Percentiles rank a stretch among this genome's conserved stretches.
phyloP scores from a whole-genome alignment of 2,113 vertebrate genomes.

The Edolisoma coerulescens region DNA sequence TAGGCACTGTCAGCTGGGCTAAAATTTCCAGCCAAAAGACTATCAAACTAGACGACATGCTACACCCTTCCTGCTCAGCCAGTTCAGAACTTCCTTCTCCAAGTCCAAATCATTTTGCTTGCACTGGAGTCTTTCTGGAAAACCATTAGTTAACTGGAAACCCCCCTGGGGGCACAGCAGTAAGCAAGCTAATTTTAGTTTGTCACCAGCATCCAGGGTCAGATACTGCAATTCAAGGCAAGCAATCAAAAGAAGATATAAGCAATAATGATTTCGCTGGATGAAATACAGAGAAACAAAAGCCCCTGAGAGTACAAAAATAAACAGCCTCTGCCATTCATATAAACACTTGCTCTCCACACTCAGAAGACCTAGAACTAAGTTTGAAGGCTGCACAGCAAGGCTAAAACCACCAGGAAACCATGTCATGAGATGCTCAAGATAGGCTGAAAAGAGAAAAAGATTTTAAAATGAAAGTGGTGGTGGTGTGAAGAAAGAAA shows the following conservation, averaged over 20 bases:
- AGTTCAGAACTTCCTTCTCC: neutral
- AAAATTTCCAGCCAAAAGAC: neutral
- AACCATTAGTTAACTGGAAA: neutral
- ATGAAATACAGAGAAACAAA: neutral
- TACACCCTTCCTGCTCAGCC: conserved; percentile 48
- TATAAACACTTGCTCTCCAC: neutral
- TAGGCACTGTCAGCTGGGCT: neutral
- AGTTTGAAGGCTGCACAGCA: neutral
- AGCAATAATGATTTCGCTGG: neutral
- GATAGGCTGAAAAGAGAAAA: neutral
- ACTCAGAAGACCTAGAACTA: neutral
- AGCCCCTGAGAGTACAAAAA: neutral
- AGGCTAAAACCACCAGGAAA: neutral
- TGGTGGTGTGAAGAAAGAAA: neutral
- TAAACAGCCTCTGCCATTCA: neutral
- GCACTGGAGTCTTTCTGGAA: neutral
- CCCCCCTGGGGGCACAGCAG: fast-evolving
- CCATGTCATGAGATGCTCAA: neutral
- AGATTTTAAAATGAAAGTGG: neutral
- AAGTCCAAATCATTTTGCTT: neutral
- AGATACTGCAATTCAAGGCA: neutral
- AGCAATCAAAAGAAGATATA: neutral
- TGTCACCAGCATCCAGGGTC: neutral
- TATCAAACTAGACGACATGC: neutral
- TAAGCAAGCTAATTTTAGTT: conserved; percentile 21